Evolutionary conservation across 2,113 vertebrate genomes (phyloP).

Genomic region (Calyptomena viridis): DNA sequence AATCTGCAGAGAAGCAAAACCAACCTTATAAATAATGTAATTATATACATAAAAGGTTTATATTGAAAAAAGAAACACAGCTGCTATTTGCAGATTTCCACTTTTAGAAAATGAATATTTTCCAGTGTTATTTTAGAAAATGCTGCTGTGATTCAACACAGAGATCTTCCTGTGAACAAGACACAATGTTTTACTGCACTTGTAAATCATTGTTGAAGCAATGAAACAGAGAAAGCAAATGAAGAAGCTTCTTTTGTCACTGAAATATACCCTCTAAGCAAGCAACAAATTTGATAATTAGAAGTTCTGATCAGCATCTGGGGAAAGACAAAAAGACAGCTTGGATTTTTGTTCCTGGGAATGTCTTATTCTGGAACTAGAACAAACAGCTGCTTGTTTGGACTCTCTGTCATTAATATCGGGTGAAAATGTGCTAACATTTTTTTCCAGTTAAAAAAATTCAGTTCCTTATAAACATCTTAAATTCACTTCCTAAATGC

Average conservation of each 20-base stretch:
- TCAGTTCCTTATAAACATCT: background rate
- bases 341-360: background rate
- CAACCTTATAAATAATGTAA: background rate
- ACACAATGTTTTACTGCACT: background rate
- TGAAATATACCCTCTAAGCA: background rate
- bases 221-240: background rate
- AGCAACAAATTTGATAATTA: background rate
- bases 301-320: background rate
- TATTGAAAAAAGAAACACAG: background rate
- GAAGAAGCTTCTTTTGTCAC: background rate
- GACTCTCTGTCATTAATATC: background rate
- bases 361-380: background rate
- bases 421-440: background rate
- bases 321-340: background rate
- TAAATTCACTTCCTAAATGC: background rate
- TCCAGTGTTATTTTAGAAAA: background rate
- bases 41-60: background rate
- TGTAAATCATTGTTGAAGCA: background rate
- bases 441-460: background rate
- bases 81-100: background rate
- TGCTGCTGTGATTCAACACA: background rate
- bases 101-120: background rate
- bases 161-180: background rate
- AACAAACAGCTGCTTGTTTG: background rate
- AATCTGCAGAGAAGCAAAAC: background rate